phyloP scores from a whole-genome alignment of 2,113 vertebrate species.

The Malurus cyaneus region DNA sequence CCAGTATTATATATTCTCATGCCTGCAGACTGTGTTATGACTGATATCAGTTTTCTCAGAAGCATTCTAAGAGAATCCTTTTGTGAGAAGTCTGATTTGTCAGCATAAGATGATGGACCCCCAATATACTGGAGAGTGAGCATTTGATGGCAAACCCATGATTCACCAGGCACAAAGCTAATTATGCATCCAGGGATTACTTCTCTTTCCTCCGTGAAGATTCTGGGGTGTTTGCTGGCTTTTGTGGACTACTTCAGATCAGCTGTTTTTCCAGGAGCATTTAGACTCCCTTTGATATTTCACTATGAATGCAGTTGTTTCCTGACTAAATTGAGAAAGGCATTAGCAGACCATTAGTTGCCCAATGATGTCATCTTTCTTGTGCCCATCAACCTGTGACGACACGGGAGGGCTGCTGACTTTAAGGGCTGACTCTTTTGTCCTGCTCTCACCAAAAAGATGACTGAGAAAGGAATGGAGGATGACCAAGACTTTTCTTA shows the following conservation, averaged over 20 bases:
- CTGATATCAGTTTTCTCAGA: neutral
- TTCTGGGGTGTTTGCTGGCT: slow-evolving; percentile 8
- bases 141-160: neutral
- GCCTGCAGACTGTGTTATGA: neutral
- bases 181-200: slow-evolving; percentile 3
- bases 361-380: slow-evolving; percentile 30
- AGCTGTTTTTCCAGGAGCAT: slow-evolving; percentile 17
- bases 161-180: neutral
- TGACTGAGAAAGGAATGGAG: neutral
- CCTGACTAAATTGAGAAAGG: slow-evolving; percentile 51
- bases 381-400: neutral
- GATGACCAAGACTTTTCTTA: neutral
- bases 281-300: slow-evolving; percentile 58
- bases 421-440: neutral
- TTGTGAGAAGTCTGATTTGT: neutral
- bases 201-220: neutral
- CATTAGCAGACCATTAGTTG: neutral
- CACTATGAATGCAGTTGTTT: slow-evolving; percentile 46
- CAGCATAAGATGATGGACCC: neutral
- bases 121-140: neutral
- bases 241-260: slow-evolving; percentile 29
- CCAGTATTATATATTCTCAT: neutral
- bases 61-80: neutral
- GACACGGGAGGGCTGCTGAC: neutral
- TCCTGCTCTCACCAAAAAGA: neutral